Conservation (phyloP, 2,888 invertebrate genomes). For the Acleris cristana region DNA sequence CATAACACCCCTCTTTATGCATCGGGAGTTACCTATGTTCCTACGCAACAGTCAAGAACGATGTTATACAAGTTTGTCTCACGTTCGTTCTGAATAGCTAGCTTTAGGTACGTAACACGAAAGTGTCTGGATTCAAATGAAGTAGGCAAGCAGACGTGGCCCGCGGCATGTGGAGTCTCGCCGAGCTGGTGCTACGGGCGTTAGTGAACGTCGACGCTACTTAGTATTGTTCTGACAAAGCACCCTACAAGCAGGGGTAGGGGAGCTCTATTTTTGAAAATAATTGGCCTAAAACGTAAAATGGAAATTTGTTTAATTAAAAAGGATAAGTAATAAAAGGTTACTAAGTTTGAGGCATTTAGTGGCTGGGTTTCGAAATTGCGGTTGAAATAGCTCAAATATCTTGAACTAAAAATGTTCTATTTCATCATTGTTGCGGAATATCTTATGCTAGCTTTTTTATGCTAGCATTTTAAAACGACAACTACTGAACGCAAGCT, state of each 20-base stretch:
- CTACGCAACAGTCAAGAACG: no score
- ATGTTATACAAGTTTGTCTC: slow-evolving; percentile 20
- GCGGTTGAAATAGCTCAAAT: background rate
- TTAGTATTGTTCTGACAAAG: slow-evolving; percentile 49
- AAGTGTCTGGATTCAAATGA: slow-evolving; percentile 51
- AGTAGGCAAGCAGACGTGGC: slow-evolving; percentile 51
- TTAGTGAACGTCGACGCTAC: slow-evolving; percentile 44
- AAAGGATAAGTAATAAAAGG: background rate
- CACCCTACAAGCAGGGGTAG: slow-evolving; percentile 30
- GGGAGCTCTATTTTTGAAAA: slow-evolving; percentile 27
- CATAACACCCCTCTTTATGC: no score
- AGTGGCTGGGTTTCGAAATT: slow-evolving; percentile 5
- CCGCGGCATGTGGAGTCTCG: slow-evolving; percentile 47
- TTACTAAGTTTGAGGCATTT: background rate
- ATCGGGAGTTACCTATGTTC: no score
- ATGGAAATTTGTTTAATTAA: slow-evolving; percentile 15
- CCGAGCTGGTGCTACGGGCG: slow-evolving; percentile 45
- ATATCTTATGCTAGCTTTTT: background rate
- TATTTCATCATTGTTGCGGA: background rate
- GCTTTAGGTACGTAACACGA: slow-evolving; percentile 20
- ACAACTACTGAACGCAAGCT: slow-evolving; percentile 15
- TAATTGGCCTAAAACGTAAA: slow-evolving; percentile 28
- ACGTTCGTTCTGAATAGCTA: slow-evolving; percentile 10
- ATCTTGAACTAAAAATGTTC: background rate
- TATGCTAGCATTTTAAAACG: background rate